Evolutionary conservation across 2,888 invertebrate genomes (phyloP), one percentile per base, ranked within the genome.

Genomic region (Plagiodera versicolora): DNA sequence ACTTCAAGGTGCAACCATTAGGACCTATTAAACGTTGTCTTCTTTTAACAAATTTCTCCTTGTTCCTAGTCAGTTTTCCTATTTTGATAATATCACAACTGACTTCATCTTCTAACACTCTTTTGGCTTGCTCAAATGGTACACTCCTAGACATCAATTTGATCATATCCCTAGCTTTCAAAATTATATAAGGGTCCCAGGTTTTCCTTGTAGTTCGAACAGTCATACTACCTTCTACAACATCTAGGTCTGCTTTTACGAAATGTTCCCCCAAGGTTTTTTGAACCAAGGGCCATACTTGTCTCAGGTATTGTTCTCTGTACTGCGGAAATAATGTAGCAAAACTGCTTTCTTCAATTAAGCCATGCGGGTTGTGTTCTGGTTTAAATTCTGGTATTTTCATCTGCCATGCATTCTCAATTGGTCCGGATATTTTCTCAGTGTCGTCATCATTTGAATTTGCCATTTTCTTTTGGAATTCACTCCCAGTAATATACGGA

Each of bases 11-110:
- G 10, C 96, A 95, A n/a, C 98, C 98, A 80, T 97, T 95, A 0
- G 98, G 95, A 0, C 99, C 99, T 67, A 99, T 95, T 0, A 99
- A 81, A 24, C 99, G 84, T 76, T 98, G 95, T 14, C 99, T 83
- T 70, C 99, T 84, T 79, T 98, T 98, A 0, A 98, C 87, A 82
- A 98, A 99, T 70, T 96, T 91, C 65, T 97, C 98, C 75, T 90
- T 90, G 77, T 95, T 98, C 53, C 90, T 83, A 0, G 97, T 93
- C 75, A 95, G 82, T 46, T 90, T 92, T 49, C 94, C 93, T 66
- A 99, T 96, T 83, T 98, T 98, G 49, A 99, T 95, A 20, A 99
- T 94, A 77, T 99, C 99, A 75, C 94, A 94, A 24, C 93, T 90
- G 39, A 91, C 86, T 67, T 96, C 94, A 80, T 99, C 98, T 70